These are phyloP conservation scores for Proterorhinus semilunaris DNA, from an alignment of 2,113 vertebrate species.

Conservation along the genomic window DNA sequence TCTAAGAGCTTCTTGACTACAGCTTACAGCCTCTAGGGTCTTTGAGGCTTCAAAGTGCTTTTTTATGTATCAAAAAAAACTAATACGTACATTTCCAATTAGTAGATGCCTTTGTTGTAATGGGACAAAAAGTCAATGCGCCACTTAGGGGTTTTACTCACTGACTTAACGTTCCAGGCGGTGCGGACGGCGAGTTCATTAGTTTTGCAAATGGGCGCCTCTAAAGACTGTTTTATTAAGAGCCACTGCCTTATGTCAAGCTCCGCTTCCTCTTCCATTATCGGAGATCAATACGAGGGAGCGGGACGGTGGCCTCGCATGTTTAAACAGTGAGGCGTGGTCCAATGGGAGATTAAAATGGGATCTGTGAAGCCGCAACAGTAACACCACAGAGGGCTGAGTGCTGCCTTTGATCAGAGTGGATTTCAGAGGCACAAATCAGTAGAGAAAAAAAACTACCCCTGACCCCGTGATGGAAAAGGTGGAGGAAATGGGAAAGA, in stretches of 20 bases:
- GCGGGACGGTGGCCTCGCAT: conserved; percentile 28
- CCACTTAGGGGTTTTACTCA: conserved; percentile 44
- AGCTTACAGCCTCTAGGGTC: background rate
- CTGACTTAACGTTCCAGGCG: conserved; percentile 40
- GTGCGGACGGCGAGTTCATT: conserved; percentile 24
- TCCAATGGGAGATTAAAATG: conserved; percentile 20
- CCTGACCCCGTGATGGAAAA: too few species aligned
- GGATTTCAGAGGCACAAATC: conserved; percentile 23
- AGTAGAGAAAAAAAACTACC: conserved; percentile 9
- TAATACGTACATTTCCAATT: conserved; percentile 29
- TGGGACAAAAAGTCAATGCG: conserved; percentile 40
- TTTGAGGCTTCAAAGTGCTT: conserved; percentile 8
- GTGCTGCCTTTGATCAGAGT: conserved; percentile 39
- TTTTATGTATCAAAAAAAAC: background rate
- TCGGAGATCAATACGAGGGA: conserved; percentile 57
- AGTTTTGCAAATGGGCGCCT: conserved; percentile 31
- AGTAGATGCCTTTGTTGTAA: conserved; percentile 30
- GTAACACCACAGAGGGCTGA: conserved; percentile 24
- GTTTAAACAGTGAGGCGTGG: conserved; percentile 11
- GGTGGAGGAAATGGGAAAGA: too few species aligned
- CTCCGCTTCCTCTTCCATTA: conserved; percentile 48
- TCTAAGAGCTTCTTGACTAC: too few species aligned
- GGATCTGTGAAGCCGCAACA: conserved; percentile 10
- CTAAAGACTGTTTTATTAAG: conserved; percentile 56
- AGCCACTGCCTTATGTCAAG: conserved; percentile 37